Base-by-base conservation (phyloP, 2,113 vertebrate genomes). In the Ophiodon elongatus region DNA sequence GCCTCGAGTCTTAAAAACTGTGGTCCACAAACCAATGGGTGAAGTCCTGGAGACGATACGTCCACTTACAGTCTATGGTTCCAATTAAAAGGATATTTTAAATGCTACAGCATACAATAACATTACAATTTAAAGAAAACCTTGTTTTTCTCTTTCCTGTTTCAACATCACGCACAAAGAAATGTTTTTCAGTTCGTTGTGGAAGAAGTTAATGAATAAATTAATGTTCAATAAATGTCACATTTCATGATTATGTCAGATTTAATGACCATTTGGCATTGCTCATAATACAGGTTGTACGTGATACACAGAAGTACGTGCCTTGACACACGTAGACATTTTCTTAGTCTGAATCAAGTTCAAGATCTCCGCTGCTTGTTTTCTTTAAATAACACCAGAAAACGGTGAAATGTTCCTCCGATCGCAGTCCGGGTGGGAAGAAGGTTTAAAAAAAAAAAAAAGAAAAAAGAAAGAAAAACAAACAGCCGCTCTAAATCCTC, bases 401-500 rank as follows among this genome's bases (percentile, higher is more conserved):
- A 52, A 17, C 27, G 0, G 33, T 33, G 56, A 37, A n/a, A 8
- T 17, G 33, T 27, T 82, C 68, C 27, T 78, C 37, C 23, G 52
- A 9, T 60, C 43, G 1, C 45, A 17, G 74, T 1, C 33, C 35
- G 43, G 47, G 7, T 2, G 50, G 4, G 63, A 76, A 33, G 31
- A 39, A 15, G 29, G 19, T 47, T n/a, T n/a, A 19, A 19, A 19
- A 45, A 6, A n/a, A 60, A 60, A 33, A 15, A 27, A 43, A 43
- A 43, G 4, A 43, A 43, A 43, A 43, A 13, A n/a, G n/a, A n/a
- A 11, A 7, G 35, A 6, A 4, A 8, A 39, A 39, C 37, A 8
- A 39, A 8, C 41, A 43, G 82, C 27, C n/a, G 60, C 57, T 85
- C 92, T 96, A 99, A 91, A 99, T 96, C 89, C 97, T 97, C 87